Evolutionary conservation across 2,888 invertebrate genomes (phyloP), one percentile per base, ranked within the genome.

Genomic region (Galeopsomyia nigrocyanea): DNA sequence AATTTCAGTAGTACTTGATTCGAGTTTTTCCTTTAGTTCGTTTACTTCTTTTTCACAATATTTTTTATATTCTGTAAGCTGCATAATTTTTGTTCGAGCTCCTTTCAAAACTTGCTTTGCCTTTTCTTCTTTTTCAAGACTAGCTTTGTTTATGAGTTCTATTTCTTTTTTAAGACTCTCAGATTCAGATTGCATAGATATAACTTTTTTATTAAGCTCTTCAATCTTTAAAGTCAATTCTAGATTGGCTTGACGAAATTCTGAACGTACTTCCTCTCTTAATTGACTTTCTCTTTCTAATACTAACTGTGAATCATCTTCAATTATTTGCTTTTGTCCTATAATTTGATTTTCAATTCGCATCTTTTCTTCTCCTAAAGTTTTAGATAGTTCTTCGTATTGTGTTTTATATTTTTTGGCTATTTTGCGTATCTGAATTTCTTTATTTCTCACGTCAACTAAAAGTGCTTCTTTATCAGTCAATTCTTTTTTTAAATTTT

Each of bases 341-440:
- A 88, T 89, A 26, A 26, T 26, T 26, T 85, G 89, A 3, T 90
- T 89, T 79, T 90, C 91, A 67, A 86, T 86, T 77, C 88, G 90
- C 76, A 89, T 89, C 79, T 90, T 91, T 60, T 90, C 90, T 79
- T 91, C 91, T 77, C 92, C 92, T 21, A 90, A 87, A 17, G 90
- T 89, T 83, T 92, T 93, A 0, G 89, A 88, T 21, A 94, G 88
- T 78, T 95, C 95, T 82, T 94, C 94, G 83, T 90, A 95, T 78
- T 94, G 94, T 13, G 91, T 92, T 86, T 97, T 97, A 84, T 97
- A 98, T 81, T 96, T 96, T 81, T 96, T 94, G 7, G 97, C 98
- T 78, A 98, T 95, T 84, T 95, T 96, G 78, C 95, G 91, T 51
- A 95, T 92, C 83, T 93, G 92, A 77, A 91, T 87, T 84, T 92